Percentiles rank a stretch among this genome's conserved stretches.
phyloP scores from a whole-genome alignment of 2,113 vertebrate genomes.

The Numenius arquata region DNA sequence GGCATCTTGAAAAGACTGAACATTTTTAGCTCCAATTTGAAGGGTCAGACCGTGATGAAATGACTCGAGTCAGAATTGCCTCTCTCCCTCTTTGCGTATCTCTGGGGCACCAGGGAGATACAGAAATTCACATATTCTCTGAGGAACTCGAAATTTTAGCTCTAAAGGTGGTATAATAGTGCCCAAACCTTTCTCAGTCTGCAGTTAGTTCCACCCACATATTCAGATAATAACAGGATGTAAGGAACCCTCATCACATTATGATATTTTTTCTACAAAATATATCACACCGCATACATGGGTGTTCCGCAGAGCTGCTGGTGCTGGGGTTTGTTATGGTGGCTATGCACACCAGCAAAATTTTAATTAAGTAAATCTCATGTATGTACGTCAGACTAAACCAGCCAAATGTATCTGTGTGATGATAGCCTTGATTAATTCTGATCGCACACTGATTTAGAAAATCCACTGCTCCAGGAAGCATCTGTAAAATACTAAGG shows the following conservation, averaged over 20 bases:
- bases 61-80: not conserved
- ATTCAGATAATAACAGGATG: not conserved
- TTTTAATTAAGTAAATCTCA: not conserved
- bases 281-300: not conserved
- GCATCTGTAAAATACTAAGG: not conserved
- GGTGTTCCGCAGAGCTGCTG: not conserved
- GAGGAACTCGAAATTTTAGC: not conserved
- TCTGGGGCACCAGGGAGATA: not conserved
- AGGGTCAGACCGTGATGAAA: not conserved
- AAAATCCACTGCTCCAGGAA: not conserved
- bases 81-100: accelerated
- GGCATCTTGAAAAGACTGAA: not conserved
- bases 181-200: not conserved
- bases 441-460: not conserved
- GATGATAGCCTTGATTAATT: not conserved
- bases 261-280: not conserved
- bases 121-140: not conserved
- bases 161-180: not conserved
- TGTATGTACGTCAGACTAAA: not conserved
- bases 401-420: not conserved
- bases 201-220: not conserved
- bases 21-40: not conserved
- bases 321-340: not conserved
- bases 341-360: not conserved
- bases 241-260: not conserved